phyloP scores from a whole-genome alignment of 2,888 invertebrate genomes.

The Caenorhabditis zanzibari region DNA sequence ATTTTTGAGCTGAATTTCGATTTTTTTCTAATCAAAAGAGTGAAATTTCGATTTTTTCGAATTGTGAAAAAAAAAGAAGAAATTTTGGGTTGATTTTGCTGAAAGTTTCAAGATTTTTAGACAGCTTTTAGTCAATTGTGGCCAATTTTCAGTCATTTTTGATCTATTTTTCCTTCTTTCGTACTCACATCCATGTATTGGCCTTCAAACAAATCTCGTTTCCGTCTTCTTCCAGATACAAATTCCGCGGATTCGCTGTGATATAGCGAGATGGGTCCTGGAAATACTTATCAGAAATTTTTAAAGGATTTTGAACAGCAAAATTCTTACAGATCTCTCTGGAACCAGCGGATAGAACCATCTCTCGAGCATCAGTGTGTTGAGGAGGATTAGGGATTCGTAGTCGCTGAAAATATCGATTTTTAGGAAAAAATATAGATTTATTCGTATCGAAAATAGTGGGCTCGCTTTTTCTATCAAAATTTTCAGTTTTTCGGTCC shows the following conservation, averaged over 20 bases:
- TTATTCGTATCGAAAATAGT: too few relatives aligned
- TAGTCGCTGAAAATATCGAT: conserved; percentile 66
- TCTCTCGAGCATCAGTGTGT: conserved; percentile 69
- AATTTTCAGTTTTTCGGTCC: background rate
- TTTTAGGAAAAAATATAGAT: too few relatives aligned
- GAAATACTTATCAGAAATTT: conserved; percentile 1
- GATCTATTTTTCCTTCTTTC: background rate
- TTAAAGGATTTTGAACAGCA: background rate
- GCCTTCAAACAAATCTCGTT: conserved; percentile 40
- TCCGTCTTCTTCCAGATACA: conserved; percentile 56
- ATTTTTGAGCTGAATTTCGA: too few relatives aligned
- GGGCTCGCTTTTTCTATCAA: too few relatives aligned
- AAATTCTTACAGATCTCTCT: conserved; percentile 51
- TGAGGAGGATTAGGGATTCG: conserved; percentile 66
- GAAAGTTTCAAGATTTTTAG: background rate
- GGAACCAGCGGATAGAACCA: conserved; percentile 75
- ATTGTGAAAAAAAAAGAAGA: too few relatives aligned
- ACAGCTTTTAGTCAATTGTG: background rate
- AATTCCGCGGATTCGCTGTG: conserved; percentile 45
- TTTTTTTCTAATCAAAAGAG: too few relatives aligned
- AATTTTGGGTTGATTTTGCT: too few relatives aligned
- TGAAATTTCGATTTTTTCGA: too few relatives aligned
- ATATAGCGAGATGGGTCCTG: conserved; percentile 44
- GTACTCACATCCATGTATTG: conserved; percentile 45
- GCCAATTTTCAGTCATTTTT: background rate